A percentile compares a stretch with the other conserved stretches of the same genome.
Evolutionary conservation across 2,888 invertebrate genomes (phyloP).

Genomic region (Parnassius mnemosyne): DNA sequence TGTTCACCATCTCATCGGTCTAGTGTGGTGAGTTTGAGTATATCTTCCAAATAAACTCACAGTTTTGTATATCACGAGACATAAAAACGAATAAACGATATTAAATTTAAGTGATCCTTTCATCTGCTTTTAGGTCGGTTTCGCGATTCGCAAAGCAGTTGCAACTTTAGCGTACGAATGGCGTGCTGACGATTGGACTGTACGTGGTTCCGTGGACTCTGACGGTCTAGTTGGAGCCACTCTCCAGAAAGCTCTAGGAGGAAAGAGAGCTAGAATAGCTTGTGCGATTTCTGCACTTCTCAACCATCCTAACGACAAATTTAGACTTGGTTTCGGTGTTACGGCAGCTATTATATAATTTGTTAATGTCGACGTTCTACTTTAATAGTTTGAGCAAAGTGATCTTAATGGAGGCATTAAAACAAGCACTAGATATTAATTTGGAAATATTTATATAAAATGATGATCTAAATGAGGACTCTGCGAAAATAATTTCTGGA

Average conservation of each 20-base stretch:
- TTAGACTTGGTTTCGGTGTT: constrained; percentile 68
- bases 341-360: constrained; percentile 59
- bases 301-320: constrained; percentile 75
- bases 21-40: too few species aligned
- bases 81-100: too few species aligned
- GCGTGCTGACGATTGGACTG: constrained; percentile 64
- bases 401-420: too few species aligned
- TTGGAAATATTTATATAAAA: too few species aligned
- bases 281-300: constrained; percentile 70
- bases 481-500: too few species aligned
- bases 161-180: constrained; percentile 70
- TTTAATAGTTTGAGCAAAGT: too few species aligned
- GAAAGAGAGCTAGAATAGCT: constrained; percentile 57
- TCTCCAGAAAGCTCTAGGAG: constrained; percentile 62
- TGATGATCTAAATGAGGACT: too few species aligned
- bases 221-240: constrained; percentile 73
- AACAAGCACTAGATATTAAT: too few species aligned
- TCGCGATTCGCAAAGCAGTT: constrained; percentile 61
- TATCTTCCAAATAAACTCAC: too few species aligned
- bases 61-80: too few species aligned
- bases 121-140: constrained; percentile 53
- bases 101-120: too few species aligned
- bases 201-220: constrained; percentile 66
- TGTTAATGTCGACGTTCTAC: not conserved
- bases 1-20: too few species aligned